Evolutionary conservation across 2,888 invertebrate genomes (phyloP).

Genomic region (Cephalotes varians): DNA sequence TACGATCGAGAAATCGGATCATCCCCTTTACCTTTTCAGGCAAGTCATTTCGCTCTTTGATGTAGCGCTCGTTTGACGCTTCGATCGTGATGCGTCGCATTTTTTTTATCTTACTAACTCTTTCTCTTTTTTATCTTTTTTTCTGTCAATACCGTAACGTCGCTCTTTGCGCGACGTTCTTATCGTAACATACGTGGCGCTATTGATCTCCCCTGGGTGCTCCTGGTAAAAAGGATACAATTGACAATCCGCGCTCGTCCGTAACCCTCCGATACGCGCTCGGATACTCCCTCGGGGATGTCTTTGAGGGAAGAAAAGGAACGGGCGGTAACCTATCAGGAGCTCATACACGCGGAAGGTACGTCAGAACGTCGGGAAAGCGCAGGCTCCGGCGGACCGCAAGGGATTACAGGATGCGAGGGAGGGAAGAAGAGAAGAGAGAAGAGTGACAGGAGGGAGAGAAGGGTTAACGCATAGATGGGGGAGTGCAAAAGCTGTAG

Average conservation of each 20-base stretch:
- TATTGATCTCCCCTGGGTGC: constrained; percentile 48
- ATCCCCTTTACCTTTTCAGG: constrained; percentile 16
- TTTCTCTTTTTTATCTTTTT: background rate
- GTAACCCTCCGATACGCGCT: constrained; percentile 42
- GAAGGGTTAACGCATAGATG: constrained; percentile 36
- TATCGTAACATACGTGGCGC: constrained; percentile 20
- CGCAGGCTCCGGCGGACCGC: constrained; percentile 76
- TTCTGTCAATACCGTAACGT: constrained; percentile 1
- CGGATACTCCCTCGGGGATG: constrained; percentile 44
- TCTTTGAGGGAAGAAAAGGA: constrained; percentile 78
- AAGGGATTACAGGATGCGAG: constrained; percentile 49
- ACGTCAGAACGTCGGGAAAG: constrained; percentile 64
- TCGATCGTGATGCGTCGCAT: background rate
- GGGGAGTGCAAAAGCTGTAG: constrained; percentile 20
- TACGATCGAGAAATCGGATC: constrained; percentile 19
- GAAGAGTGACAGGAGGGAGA: background rate
- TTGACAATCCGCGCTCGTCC: constrained; percentile 38
- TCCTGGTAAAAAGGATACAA: constrained; percentile 40
- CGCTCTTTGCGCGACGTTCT: constrained; percentile 15
- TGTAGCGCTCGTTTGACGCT: constrained; percentile 1
- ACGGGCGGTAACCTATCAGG: constrained; percentile 82
- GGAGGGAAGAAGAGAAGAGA: constrained; percentile 45
- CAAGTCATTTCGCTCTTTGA: constrained; percentile 18
- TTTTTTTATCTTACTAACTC: background rate
- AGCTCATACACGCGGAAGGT: constrained; percentile 76